Percentiles rank a stretch among this genome's conserved stretches.
These are phyloP conservation scores for Alloscopus bannaensis DNA, from an alignment of 2,888 invertebrate species.

Conservation along the genomic window DNA sequence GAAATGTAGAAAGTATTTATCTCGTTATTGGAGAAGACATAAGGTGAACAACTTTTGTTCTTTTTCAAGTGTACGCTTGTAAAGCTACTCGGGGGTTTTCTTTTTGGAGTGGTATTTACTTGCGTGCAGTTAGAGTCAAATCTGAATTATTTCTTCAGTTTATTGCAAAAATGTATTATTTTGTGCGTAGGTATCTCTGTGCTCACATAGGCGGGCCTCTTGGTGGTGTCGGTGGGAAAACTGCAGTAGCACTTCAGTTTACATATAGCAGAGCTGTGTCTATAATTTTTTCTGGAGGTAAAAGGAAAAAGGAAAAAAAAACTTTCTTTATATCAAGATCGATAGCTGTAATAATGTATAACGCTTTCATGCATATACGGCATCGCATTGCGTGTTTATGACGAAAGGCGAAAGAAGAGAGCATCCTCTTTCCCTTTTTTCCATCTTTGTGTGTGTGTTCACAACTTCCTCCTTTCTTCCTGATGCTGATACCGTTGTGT, in stretches of 20 bases:
- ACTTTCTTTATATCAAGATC: slow-evolving; percentile 7
- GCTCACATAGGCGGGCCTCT: too few relatives aligned
- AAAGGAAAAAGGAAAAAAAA: slow-evolving; percentile 6
- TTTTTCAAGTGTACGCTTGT: slow-evolving; percentile 3
- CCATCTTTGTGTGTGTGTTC: slow-evolving; percentile 10
- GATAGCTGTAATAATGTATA: slow-evolving; percentile 19
- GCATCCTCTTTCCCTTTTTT: slow-evolving; percentile 5
- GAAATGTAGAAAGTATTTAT: too few relatives aligned
- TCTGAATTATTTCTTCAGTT: background rate
- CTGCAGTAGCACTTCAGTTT: too few relatives aligned
- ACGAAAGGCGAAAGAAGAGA: slow-evolving; percentile 8
- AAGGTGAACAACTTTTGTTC: slow-evolving; percentile 24
- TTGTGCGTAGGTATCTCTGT: too few relatives aligned
- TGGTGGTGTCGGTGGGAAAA: too few relatives aligned
- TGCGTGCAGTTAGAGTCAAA: background rate
- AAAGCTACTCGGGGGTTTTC: background rate
- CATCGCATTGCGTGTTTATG: slow-evolving; percentile 7
- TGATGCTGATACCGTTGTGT: slow-evolving; percentile 4
- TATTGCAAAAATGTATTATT: slow-evolving; percentile 4
- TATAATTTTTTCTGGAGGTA: background rate
- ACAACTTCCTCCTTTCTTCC: slow-evolving; percentile 23
- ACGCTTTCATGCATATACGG: slow-evolving; percentile 9
- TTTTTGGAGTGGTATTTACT: background rate
- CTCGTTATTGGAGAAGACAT: too few relatives aligned
- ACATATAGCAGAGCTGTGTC: background rate